A percentile compares a stretch with the other conserved stretches of the same genome.
Conservation (phyloP, 2,797 vertebrate genomes). For the Todus mexicanus region DNA sequence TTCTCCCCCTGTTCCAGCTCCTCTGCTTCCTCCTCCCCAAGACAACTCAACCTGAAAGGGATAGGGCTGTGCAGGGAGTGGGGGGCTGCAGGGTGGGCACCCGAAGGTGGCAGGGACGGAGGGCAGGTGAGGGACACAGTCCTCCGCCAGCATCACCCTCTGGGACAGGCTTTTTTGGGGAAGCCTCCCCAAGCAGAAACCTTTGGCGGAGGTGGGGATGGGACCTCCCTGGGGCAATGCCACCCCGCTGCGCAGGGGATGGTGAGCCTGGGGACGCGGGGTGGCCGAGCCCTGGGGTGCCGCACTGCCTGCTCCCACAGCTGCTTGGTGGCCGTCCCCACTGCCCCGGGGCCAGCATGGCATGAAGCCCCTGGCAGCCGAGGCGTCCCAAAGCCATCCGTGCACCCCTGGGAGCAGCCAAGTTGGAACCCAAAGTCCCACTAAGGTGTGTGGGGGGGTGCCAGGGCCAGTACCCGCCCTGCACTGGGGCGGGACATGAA, state of each 20-base stretch:
- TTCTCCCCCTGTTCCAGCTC: slow-evolving; percentile 4
- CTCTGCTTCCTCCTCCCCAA: slow-evolving; percentile 66
- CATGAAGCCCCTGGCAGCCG: not conserved
- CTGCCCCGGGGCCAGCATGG: not conserved
- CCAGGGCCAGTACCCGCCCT: rapidly evolving
- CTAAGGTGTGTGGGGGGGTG: rapidly evolving
- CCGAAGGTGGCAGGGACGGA: not conserved
- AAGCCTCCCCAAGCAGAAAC: not conserved
- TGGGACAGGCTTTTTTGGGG: not conserved
- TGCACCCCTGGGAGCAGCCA: not conserved
- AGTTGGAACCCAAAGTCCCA: not conserved
- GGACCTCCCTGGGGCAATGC: not conserved
- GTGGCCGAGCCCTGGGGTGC: not conserved
- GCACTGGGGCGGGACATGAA: not conserved
- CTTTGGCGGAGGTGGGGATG: not conserved
- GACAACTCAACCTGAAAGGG: slow-evolving; percentile 79
- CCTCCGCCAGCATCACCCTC: not conserved
- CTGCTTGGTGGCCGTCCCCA: not conserved
- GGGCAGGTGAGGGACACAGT: not conserved
- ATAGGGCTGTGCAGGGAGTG: slow-evolving; percentile 61
- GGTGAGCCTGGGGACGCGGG: rapidly evolving
- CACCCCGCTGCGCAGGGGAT: not conserved
- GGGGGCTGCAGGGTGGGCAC: not conserved
- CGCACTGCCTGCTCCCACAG: not conserved
- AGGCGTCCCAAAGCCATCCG: rapidly evolving